These are phyloP conservation scores for Macrobrachium nipponense DNA, from an alignment of 1,140 invertebrate species.

Conservation along the genomic window DNA sequence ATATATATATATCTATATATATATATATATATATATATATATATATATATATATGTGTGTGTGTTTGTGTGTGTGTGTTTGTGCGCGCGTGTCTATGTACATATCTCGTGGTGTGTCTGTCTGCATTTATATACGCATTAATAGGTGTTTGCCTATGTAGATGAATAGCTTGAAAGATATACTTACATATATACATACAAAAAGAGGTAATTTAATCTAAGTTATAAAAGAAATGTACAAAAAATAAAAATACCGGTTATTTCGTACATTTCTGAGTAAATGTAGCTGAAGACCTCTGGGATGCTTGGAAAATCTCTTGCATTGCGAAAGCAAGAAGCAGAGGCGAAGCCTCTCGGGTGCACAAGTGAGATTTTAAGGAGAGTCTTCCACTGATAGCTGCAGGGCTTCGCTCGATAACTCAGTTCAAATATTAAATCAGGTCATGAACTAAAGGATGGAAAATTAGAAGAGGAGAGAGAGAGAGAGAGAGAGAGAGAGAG, in stretches of 20 bases:
- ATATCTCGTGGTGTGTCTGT: background rate
- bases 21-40: conserved; percentile 13
- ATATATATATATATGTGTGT: conserved; percentile 1
- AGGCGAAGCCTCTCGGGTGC: too few species aligned
- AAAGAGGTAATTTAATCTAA: too few species aligned
- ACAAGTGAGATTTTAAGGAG: too few species aligned
- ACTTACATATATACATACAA: background rate
- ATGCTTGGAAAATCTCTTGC: background rate
- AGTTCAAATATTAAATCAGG: too few species aligned
- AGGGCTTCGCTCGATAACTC: too few species aligned
- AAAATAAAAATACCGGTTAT: background rate
- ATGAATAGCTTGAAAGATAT: background rate
- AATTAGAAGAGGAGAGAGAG: too few species aligned
- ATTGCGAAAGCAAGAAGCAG: background rate
- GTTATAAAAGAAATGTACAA: too few species aligned
- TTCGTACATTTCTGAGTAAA: background rate
- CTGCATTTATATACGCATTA: background rate
- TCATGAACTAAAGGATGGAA: too few species aligned
- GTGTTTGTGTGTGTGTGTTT: background rate
- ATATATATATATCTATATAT: conserved; percentile 17
- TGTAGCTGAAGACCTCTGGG: background rate
- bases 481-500: too few species aligned
- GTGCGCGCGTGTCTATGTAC: background rate
- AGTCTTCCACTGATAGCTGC: too few species aligned
- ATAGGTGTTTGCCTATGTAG: too few species aligned